Percentiles rank a stretch among this genome's conserved stretches.
Evolutionary conservation across 23 tunicate genomes (phyloP).

Genomic region (Halocynthia roretzi): DNA sequence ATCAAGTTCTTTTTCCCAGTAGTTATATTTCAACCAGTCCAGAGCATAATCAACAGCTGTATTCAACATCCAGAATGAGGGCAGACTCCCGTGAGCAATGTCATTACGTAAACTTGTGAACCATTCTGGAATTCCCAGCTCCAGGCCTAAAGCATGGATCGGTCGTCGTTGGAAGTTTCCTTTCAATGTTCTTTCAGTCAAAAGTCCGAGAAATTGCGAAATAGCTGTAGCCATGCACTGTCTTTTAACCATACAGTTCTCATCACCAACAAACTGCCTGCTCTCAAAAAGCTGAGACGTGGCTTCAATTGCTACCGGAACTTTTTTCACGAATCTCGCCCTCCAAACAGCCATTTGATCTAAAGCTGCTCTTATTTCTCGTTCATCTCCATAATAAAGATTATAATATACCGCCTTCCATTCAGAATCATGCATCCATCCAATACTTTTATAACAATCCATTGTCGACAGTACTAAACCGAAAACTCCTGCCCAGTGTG

Average conservation of each 20-base stretch:
- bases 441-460: conserved; percentile 14
- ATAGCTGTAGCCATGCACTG: conserved; percentile 35
- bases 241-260: neutral
- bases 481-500: no score
- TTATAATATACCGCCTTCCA: conserved; percentile 42
- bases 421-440: conserved; percentile 51
- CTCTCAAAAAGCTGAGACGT: conserved; percentile 42
- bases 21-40: conserved; percentile 44
- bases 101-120: conserved; percentile 43
- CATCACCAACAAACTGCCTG: neutral
- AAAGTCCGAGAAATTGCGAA: conserved; percentile 54
- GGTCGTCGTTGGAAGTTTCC: neutral
- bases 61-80: conserved; percentile 27
- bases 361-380: conserved; percentile 29
- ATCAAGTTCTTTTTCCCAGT: conserved; percentile 30
- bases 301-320: conserved; percentile 77
- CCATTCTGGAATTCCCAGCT: conserved; percentile 81
- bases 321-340: conserved; percentile 20
- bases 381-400: conserved; percentile 26
- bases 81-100: conserved; percentile 36
- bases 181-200: conserved; percentile 39
- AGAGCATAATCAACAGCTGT: conserved; percentile 43
- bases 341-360: conserved; percentile 47
- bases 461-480: no score
- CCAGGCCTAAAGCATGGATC: conserved; percentile 35